Percentiles rank a stretch among this genome's conserved stretches.
Evolutionary conservation across 64 coral and sea anemone species (phyloP).

Genomic region (Actinia equina): DNA sequence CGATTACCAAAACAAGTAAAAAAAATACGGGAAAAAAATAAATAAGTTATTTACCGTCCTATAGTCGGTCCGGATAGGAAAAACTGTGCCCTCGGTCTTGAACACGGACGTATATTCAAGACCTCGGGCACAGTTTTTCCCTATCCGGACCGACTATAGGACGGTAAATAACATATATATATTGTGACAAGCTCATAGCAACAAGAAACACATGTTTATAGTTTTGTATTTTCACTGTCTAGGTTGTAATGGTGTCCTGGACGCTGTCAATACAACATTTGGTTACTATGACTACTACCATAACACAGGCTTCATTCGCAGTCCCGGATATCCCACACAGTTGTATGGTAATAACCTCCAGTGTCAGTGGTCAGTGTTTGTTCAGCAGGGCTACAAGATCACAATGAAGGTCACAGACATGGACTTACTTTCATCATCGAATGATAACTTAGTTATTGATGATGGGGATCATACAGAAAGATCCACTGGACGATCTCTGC

Average conservation of each 20-base stretch:
- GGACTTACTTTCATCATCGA: slow-evolving; percentile 33
- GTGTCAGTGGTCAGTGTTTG: slow-evolving; percentile 66
- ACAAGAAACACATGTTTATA: not conserved
- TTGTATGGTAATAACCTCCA: slow-evolving; percentile 27
- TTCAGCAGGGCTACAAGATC: slow-evolving; percentile 46
- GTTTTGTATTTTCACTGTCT: not conserved
- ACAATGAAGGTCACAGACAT: not conserved
- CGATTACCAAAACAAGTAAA: no score
- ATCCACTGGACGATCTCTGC: not conserved
- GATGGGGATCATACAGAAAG: not conserved
- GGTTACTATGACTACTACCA: slow-evolving; percentile 67
- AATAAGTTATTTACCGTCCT: no score
- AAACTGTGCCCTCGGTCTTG: no score
- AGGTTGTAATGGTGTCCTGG: slow-evolving; percentile 34
- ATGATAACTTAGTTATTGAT: slow-evolving; percentile 23
- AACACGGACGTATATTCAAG: no score
- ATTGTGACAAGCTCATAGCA: not conserved
- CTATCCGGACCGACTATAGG: no score
- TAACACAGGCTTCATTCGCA: slow-evolving; percentile 48
- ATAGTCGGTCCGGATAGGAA: no score
- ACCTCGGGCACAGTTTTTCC: no score
- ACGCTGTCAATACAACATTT: slow-evolving; percentile 40
- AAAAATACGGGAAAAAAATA: no score
- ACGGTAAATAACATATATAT: no score
- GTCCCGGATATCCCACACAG: slow-evolving; percentile 39